These are phyloP conservation scores for Perca flavescens DNA, from an alignment of 2,113 vertebrate species.

Conservation along the genomic window DNA sequence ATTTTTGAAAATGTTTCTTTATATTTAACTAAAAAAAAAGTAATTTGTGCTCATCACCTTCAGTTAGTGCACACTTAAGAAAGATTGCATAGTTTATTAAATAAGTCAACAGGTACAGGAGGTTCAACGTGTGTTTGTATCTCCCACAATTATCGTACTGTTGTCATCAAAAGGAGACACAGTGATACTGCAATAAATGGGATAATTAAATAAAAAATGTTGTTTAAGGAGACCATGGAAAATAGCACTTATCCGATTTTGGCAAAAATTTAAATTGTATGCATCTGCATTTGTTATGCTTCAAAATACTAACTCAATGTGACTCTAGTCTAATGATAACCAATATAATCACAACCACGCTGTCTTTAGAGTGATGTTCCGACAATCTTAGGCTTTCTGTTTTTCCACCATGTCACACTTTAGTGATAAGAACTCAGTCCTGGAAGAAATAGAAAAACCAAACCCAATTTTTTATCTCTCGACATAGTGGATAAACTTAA, in stretches of 20 bases:
- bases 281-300: background rate
- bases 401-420: slow-evolving; percentile 61
- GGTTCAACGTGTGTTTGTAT: background rate
- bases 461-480: slow-evolving; percentile 77
- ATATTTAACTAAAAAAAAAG: background rate
- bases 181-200: background rate
- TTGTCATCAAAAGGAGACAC: too few species aligned
- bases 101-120: background rate
- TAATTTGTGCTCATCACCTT: background rate
- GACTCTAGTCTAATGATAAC: background rate
- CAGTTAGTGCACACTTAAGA: background rate
- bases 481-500: slow-evolving; percentile 74
- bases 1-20: background rate
- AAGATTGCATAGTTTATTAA: background rate
- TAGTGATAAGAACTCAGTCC: slow-evolving; percentile 68
- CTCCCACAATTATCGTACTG: background rate
- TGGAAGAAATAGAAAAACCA: slow-evolving; percentile 70
- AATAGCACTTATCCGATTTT: background rate
- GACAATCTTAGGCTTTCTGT: slow-evolving; percentile 46
- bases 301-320: background rate
- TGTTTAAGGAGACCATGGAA: background rate
- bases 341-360: background rate
- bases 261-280: background rate
- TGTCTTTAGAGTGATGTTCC: slow-evolving; percentile 10
- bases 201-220: background rate